phyloP scores from a whole-genome alignment of 2,888 invertebrate genomes.

The Dichetophora obliterata region DNA sequence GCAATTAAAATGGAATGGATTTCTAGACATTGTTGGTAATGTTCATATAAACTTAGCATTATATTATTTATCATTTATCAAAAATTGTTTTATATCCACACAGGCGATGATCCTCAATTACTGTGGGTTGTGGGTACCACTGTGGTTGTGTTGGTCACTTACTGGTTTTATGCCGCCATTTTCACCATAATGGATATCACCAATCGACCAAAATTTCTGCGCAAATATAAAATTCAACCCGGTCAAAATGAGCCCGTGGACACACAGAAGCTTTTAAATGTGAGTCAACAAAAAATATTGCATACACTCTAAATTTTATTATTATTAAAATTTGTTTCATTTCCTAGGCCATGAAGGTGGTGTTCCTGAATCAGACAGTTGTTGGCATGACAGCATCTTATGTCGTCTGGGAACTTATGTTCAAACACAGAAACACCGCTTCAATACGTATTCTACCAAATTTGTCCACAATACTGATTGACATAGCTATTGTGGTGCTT shows the following conservation, averaged over 20 bases:
- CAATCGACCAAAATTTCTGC: slow-evolving; percentile 76
- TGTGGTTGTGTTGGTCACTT: slow-evolving; percentile 74
- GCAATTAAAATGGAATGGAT: slow-evolving; percentile 80
- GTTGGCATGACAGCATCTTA: slow-evolving; percentile 75
- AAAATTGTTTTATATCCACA: not conserved
- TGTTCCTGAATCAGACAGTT: slow-evolving; percentile 79
- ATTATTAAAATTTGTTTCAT: not conserved
- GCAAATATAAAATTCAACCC: slow-evolving; percentile 84
- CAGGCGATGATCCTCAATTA: slow-evolving; percentile 74
- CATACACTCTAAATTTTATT: not conserved
- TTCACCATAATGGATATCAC: slow-evolving; percentile 81
- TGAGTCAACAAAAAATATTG: slow-evolving; percentile 53
- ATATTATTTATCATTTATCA: not conserved
- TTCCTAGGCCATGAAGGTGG: slow-evolving; percentile 74
- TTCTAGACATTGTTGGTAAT: slow-evolving; percentile 74
- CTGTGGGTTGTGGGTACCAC: slow-evolving; percentile 76
- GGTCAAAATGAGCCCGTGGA: slow-evolving; percentile 83
- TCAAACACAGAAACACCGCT: slow-evolving; percentile 58
- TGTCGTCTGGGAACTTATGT: slow-evolving; percentile 32
- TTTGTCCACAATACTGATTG: slow-evolving; percentile 77
- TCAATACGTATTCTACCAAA: slow-evolving; percentile 78
- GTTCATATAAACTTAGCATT: not conserved
- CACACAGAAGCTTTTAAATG: slow-evolving; percentile 72
- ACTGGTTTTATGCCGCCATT: slow-evolving; percentile 80
- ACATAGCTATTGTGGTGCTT: slow-evolving; percentile 78